phyloP scores from a whole-genome alignment of 2,113 vertebrate species.

The Sarotherodon lohbergeri region DNA sequence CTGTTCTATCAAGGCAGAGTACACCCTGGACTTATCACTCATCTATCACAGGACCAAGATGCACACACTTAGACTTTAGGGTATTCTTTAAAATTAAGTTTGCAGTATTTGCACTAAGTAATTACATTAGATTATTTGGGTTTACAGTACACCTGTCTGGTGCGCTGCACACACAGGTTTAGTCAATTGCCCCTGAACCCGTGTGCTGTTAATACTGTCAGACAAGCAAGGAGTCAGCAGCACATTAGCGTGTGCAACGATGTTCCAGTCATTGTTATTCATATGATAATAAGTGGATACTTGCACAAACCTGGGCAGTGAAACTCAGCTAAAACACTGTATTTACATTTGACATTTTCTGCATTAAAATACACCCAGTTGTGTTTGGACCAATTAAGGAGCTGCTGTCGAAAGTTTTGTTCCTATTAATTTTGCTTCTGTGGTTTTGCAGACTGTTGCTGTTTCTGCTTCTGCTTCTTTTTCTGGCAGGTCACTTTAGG shows the following conservation, averaged over 20 bases:
- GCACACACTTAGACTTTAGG: background rate
- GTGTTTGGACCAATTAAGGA: constrained; percentile 36
- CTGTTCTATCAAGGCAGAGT: background rate
- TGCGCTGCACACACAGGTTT: background rate
- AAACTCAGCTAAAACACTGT: background rate
- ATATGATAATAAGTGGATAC: background rate
- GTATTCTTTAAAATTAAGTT: background rate
- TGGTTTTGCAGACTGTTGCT: background rate
- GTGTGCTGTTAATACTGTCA: background rate
- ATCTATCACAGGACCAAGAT: background rate
- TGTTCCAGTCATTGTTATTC: background rate
- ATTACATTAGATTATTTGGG: background rate
- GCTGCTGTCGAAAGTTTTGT: background rate
- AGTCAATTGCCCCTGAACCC: background rate
- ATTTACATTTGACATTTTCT: constrained; percentile 15
- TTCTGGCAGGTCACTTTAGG: background rate
- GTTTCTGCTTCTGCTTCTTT: background rate
- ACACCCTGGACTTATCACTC: background rate
- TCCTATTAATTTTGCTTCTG: background rate
- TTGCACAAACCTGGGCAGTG: background rate
- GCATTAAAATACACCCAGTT: background rate
- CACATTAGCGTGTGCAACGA: background rate
- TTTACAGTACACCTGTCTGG: background rate
- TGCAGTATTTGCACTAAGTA: background rate
- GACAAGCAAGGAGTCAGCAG: background rate